A percentile compares a stretch with the other conserved stretches of the same genome.
Evolutionary conservation across 37 sponge, comb jelly and placozoan genomes (phyloP).

Genomic region (Cliona cf. orientalis): DNA sequence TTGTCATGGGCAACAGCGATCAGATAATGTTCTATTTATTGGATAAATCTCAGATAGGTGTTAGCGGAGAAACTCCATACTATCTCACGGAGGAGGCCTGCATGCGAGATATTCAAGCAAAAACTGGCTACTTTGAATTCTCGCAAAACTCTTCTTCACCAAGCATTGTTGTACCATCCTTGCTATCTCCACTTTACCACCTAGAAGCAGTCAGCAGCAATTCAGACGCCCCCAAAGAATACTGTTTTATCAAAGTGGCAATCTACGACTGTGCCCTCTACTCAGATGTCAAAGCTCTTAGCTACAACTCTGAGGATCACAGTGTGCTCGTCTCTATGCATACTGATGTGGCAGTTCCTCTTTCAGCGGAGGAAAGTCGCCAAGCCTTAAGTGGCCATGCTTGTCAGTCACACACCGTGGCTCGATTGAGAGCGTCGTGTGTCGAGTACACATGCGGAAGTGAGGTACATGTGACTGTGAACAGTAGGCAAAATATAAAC

Average conservation of each 20-base stretch:
- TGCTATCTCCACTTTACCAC: too few species aligned
- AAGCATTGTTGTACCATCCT: neutral
- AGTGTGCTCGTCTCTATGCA: neutral
- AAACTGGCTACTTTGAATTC: slow-evolving; percentile 10
- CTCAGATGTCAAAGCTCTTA: slow-evolving; percentile 16
- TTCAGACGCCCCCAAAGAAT: neutral
- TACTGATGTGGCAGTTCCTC: neutral
- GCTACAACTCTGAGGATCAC: neutral
- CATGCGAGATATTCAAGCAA: neutral
- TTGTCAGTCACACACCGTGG: neutral
- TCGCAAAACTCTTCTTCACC: neutral
- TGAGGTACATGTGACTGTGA: slow-evolving; percentile 22
- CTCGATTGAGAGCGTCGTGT: slow-evolving; percentile 17
- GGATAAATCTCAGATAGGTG: neutral
- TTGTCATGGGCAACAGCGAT: slow-evolving; percentile 25
- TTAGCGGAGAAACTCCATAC: neutral
- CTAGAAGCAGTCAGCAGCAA: neutral
- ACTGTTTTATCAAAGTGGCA: slow-evolving; percentile 35
- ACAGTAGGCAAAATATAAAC: neutral
- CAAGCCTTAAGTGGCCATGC: neutral
- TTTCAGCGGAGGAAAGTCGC: neutral
- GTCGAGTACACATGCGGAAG: slow-evolving; percentile 18
- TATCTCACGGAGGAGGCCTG: slow-evolving; percentile 28
- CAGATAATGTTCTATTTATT: slow-evolving; percentile 13
- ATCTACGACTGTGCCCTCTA: slow-evolving; percentile 21